These are phyloP conservation scores for Pygmarrhopalites habei DNA, from an alignment of 1,140 invertebrate species.

Conservation along the genomic window DNA sequence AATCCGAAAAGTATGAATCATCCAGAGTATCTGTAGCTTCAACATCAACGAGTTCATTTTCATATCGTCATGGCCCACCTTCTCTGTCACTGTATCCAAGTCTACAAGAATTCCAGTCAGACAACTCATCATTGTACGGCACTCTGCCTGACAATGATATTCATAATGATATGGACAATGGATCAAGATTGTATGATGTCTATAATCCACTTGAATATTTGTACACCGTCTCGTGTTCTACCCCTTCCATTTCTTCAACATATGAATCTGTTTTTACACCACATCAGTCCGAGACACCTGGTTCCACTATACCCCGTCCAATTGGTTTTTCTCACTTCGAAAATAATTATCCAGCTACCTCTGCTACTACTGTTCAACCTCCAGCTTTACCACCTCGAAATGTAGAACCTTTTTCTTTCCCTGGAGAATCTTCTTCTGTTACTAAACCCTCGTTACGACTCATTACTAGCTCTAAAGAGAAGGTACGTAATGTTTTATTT, in stretches of 20 bases:
- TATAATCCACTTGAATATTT: slow-evolving; percentile 81
- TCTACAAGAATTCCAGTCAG: slow-evolving; percentile 54
- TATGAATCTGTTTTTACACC: slow-evolving; percentile 6
- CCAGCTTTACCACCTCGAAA: slow-evolving; percentile 23
- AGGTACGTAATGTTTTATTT: too few species aligned
- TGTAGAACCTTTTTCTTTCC: neutral
- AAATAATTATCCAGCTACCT: neutral
- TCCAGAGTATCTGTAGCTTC: neutral
- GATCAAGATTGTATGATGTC: slow-evolving; percentile 68
- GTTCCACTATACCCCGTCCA: neutral
- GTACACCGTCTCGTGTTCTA: slow-evolving; percentile 46
- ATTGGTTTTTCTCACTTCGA: slow-evolving; percentile 18
- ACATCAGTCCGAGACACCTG: neutral
- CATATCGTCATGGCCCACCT: neutral
- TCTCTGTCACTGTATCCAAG: slow-evolving; percentile 24
- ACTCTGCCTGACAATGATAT: slow-evolving; percentile 39
- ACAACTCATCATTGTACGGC: slow-evolving; percentile 60
- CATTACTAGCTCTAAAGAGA: slow-evolving; percentile 7
- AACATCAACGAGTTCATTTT: slow-evolving; percentile 13
- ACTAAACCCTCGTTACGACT: slow-evolving; percentile 9
- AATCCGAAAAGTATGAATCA: neutral
- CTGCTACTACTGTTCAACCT: neutral
- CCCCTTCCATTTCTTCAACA: neutral
- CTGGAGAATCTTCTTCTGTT: neutral
- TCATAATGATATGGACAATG: slow-evolving; percentile 44